A percentile compares a stretch with the other conserved stretches of the same genome.
Evolutionary conservation across 1,140 invertebrate species (phyloP).

Genomic region (Idris sp.): DNA sequence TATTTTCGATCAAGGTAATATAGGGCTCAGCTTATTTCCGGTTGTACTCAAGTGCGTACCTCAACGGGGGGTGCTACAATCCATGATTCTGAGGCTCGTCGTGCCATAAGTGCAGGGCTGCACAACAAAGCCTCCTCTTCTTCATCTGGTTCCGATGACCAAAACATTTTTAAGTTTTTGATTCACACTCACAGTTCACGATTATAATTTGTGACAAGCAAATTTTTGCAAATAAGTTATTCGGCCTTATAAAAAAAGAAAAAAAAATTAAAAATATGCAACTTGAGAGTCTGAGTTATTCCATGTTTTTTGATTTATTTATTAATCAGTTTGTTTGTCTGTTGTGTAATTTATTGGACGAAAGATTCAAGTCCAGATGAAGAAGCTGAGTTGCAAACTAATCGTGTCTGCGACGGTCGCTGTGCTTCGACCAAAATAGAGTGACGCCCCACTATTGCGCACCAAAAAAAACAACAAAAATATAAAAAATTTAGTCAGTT

Average conservation of each 20-base stretch:
- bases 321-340: conserved; percentile 36
- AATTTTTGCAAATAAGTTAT: too few relatives aligned
- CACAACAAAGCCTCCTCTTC: conserved; percentile 91
- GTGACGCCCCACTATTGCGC: conserved; percentile 64
- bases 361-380: conserved; percentile 61
- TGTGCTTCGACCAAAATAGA: conserved; percentile 72
- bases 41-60: conserved; percentile 78
- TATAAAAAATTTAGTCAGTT: background rate
- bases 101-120: conserved; percentile 89
- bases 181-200: conserved; percentile 6
- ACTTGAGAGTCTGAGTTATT: conserved; percentile 10
- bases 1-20: too few relatives aligned
- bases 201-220: too few relatives aligned
- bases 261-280: too few relatives aligned
- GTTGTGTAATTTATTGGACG: conserved; percentile 41
- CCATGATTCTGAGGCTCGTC: conserved; percentile 90
- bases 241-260: too few relatives aligned
- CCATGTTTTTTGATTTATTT: conserved; percentile 37
- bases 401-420: conserved; percentile 65
- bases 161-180: conserved; percentile 77
- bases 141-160: conserved; percentile 86
- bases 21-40: background rate
- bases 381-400: conserved; percentile 71
- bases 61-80: conserved; percentile 89
- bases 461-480: conserved; percentile 1